Evolutionary conservation across 1,140 invertebrate species (phyloP).

Genomic region (Zaprionus kolodkinae): DNA sequence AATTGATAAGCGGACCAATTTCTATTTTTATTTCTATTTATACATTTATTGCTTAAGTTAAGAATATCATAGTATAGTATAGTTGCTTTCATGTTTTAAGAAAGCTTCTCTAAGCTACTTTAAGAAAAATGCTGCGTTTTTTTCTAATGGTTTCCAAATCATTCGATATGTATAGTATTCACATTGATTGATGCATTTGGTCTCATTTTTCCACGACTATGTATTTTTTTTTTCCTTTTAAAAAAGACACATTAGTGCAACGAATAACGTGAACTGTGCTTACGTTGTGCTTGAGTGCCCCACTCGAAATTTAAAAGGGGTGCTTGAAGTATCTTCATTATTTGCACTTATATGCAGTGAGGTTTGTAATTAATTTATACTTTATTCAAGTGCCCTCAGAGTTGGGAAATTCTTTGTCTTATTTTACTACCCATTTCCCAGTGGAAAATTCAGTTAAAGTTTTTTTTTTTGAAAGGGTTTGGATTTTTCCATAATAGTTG

Average conservation of each 20-base stretch:
- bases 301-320: background rate
- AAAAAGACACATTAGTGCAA: background rate
- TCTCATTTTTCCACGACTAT: background rate
- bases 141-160: background rate
- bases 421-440: background rate
- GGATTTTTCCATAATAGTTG: slow-evolving; percentile 11
- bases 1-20: slow-evolving; percentile 4
- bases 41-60: too few species aligned
- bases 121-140: background rate
- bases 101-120: too few species aligned
- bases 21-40: slow-evolving; percentile 14
- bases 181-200: slow-evolving; percentile 1
- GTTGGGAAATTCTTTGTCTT: background rate
- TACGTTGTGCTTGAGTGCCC: background rate
- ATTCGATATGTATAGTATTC: background rate
- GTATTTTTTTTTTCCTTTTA: background rate
- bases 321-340: background rate
- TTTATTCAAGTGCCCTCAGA: background rate
- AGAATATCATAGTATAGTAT: too few species aligned
- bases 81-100: too few species aligned
- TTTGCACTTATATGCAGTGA: background rate
- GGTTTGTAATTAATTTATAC: background rate
- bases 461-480: background rate
- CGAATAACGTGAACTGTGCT: background rate
- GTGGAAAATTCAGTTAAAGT: slow-evolving; percentile 1